phyloP scores from a whole-genome alignment of 37 sponge, comb jelly and placozoan species.

The Halichondria panicea region DNA sequence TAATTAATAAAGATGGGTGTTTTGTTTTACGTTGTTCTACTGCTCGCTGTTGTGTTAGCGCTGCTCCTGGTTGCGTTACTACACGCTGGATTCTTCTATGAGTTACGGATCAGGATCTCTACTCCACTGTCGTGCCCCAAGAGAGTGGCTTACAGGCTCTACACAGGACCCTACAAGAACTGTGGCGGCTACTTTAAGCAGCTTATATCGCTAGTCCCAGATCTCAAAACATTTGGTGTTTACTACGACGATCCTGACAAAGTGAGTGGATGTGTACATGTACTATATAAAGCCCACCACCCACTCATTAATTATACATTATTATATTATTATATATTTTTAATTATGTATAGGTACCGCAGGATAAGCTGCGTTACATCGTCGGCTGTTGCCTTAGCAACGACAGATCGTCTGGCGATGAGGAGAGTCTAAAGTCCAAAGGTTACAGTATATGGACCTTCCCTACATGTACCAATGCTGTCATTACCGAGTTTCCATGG shows the following conservation, averaged over 20 bases:
- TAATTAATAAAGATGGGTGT: background rate
- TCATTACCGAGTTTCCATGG: slow-evolving; percentile 82
- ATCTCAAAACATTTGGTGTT: slow-evolving; percentile 46
- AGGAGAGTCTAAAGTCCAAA: slow-evolving; percentile 18
- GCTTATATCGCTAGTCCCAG: slow-evolving; percentile 15
- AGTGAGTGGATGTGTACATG: slow-evolving; percentile 35
- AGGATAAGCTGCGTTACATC: slow-evolving; percentile 27
- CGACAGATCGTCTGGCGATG: background rate
- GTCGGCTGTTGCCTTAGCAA: slow-evolving; percentile 53
- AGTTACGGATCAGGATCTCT: slow-evolving; percentile 45
- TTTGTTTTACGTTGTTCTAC: slow-evolving; percentile 5
- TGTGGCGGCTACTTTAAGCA: slow-evolving; percentile 11
- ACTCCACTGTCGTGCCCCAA: slow-evolving; percentile 30
- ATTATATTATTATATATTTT: background rate
- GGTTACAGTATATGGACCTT: slow-evolving; percentile 70
- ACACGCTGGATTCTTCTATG: slow-evolving; percentile 63
- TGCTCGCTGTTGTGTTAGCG: slow-evolving; percentile 6
- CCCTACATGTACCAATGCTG: slow-evolving; percentile 56
- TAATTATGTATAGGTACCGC: slow-evolving; percentile 7
- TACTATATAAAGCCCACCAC: too few species aligned
- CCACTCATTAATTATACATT: background rate
- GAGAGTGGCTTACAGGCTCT: slow-evolving; percentile 59
- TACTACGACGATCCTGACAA: slow-evolving; percentile 81
- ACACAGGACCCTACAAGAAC: slow-evolving; percentile 66
- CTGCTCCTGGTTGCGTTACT: slow-evolving; percentile 8